Base-by-base conservation (phyloP, 2,797 vertebrate species). In the Cygnus olor region DNA sequence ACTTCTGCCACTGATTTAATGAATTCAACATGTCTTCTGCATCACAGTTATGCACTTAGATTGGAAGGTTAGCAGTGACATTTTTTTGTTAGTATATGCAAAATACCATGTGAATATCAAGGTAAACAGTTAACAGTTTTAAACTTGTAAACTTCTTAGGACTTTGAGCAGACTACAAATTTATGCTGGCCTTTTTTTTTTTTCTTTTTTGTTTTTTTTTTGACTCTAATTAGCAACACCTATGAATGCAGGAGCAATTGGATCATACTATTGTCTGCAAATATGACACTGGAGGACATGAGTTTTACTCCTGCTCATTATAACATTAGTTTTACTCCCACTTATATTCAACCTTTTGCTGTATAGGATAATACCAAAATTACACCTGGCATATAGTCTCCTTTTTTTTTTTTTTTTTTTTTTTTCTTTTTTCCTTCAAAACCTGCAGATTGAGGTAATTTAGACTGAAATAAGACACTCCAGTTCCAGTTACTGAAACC, bases 281-380 rank as follows among this genome's bases (percentile, higher is more conserved):
- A 85, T 85, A 91, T 24, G 84, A 92, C 53, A 74, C 65, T 88
- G 65, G 40, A 95, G 34, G 38, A 72, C 22, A 24, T 24, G 44
- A 88, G 16, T 79, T 96, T 89, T 95, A 80, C 81, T 95, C 18
- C 36, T 92, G 30, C 68, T 89, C 70, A 57, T 91, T 81, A 80
- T 14, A 73, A 4, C 45, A 81, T 80, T 77, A 25, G 30, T 88
- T 96, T 89, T 94, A 60, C 58, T 93, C 44, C 27, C 24, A 63
- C 11, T 79, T 91, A 66, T 34, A 84, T 69, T 92, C 49, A 80
- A 32, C 8, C 40, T 91, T 84, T 74, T 72, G 28, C 60, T 78
- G 20, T 32, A 69, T 14, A 83, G 12, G 53, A 44, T 77, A 94
- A 90, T 80, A 88, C 34, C 60, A 83, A 91, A 96, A 74, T 81